These are phyloP conservation scores for Myrmophylax atrothorax DNA, from an alignment of 2,113 vertebrate species.

Conservation along the genomic window DNA sequence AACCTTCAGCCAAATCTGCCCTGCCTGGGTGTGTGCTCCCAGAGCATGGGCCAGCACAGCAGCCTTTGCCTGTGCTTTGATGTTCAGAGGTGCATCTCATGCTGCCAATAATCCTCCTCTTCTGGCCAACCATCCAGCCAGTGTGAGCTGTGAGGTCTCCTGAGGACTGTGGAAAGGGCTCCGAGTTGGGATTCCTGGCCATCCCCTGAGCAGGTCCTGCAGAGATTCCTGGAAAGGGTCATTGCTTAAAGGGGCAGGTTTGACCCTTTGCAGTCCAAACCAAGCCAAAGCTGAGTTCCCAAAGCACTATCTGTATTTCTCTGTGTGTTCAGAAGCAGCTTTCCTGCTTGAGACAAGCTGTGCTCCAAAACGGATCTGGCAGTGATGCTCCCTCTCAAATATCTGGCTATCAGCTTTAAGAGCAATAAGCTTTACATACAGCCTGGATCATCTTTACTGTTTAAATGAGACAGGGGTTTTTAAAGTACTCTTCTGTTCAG, in stretches of 20 bases:
- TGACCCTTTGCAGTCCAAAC: background rate
- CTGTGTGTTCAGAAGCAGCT: background rate
- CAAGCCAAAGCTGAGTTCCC: background rate
- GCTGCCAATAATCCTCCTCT: background rate
- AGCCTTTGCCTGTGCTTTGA: background rate
- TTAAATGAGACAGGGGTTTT: background rate
- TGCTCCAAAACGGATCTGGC: background rate
- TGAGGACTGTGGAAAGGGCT: background rate
- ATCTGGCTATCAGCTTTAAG: background rate
- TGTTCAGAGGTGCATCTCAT: background rate
- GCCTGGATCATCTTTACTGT: background rate
- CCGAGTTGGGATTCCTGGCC: background rate
- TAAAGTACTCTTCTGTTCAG: background rate
- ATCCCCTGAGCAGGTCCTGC: background rate
- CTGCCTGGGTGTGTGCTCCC: background rate
- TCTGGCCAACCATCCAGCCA: background rate
- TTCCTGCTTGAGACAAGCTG: background rate
- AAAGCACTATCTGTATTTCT: background rate
- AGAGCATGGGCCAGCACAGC: background rate
- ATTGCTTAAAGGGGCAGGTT: background rate
- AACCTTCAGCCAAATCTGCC: background rate
- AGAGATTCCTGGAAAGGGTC: accelerated
- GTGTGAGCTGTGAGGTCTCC: accelerated
- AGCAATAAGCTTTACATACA: background rate
- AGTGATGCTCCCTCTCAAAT: background rate